Evolutionary conservation across 1,140 invertebrate genomes (phyloP).

Genomic region (Riptortus pedestris): DNA sequence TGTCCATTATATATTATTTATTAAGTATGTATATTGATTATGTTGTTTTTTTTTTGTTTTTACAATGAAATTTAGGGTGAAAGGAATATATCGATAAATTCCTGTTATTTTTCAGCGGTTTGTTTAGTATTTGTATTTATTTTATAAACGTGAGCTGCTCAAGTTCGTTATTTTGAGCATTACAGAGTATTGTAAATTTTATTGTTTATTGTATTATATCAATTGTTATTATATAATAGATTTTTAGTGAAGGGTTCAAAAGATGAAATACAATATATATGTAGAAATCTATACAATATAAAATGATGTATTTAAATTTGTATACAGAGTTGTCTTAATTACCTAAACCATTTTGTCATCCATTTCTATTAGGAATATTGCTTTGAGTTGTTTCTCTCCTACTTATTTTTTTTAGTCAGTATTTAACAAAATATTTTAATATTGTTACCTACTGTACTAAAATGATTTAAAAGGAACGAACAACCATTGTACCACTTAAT

Average conservation of each 20-base stretch:
- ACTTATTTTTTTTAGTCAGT: too few relatives aligned
- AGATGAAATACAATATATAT: constrained; percentile 3
- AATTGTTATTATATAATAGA: constrained; percentile 17
- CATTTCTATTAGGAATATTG: too few relatives aligned
- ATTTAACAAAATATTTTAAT: too few relatives aligned
- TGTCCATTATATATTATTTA: not conserved
- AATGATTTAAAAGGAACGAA: too few relatives aligned
- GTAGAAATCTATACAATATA: constrained; percentile 17
- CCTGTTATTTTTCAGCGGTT: not conserved
- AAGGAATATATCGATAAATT: not conserved
- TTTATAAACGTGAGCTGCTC: too few relatives aligned
- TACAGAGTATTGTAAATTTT: not conserved
- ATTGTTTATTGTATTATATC: constrained; percentile 1
- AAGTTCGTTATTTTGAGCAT: not conserved
- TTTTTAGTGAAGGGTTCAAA: constrained; percentile 12
- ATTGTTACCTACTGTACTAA: too few relatives aligned
- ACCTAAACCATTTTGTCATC: too few relatives aligned
- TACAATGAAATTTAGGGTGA: not conserved
- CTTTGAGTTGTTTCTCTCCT: too few relatives aligned
- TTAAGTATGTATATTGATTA: constrained; percentile 5
- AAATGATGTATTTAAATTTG: constrained; percentile 19
- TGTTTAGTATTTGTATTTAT: not conserved
- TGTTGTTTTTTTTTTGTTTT: not conserved
- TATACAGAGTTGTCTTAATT: not conserved
- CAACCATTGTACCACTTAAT: too few relatives aligned